Base-by-base conservation (phyloP, 2,888 invertebrate genomes). In the Papilio gigon region DNA sequence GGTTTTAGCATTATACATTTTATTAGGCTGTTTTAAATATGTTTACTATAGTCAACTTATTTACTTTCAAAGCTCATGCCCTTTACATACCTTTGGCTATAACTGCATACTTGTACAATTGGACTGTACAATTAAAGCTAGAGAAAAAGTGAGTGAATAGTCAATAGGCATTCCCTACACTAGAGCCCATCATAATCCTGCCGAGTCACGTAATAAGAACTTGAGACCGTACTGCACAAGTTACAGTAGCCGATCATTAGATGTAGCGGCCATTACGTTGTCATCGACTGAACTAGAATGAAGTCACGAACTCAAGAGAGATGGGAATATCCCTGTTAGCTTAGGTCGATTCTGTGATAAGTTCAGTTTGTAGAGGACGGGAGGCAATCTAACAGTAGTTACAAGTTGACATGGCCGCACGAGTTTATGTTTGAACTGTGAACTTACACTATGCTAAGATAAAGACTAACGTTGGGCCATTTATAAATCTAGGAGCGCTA, bases 261-360 rank as follows among this genome's bases (percentile, higher is more conserved):
- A 47, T 47, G n/a, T n/a, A n/a, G n/a, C n/a, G 47, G 50, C 4
- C 50, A 50, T 25, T 50, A 27, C n/a, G 8, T 30, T 53, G 14
- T 30, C 53, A 53, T 53, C 30, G 8, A 30, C 27, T 8, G 2
- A 56, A 30, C 30, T 53, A 2, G 27, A 30, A 53, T 53, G 27
- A 53, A 30, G 53, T 30, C 53, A 53, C 53, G 30, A n/a, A 30
- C 53, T 56, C 2, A 1, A n/a, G 6, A 27, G 27, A 53, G 25
- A 27, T 56, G 11, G 53, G 4, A 9, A 17, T 17, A 30, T n/a
- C n/a, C 53, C 17, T 56, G 53, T 56, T 56, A 17, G 30, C 30
- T 56, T 56, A 56, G 53, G 53, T 56, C 53, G 17, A 56, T 17
- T 56, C 50, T 33, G 47, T 35, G 47, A 33, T 50, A 50, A 47